Base-by-base conservation (phyloP, 2,888 invertebrate genomes). In the Pyralis farinalis region DNA sequence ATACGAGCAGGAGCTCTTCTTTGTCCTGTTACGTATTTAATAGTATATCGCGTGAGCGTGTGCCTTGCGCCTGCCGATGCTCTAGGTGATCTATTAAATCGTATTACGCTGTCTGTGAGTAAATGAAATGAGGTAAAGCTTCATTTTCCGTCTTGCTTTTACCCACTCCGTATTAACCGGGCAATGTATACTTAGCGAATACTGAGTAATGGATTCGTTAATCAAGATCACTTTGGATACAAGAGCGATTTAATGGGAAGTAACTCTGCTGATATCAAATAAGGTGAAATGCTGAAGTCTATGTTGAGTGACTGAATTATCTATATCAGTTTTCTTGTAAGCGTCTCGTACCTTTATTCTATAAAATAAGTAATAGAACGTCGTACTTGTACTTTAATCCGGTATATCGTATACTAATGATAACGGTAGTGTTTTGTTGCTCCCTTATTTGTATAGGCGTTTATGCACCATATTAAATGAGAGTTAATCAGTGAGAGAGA, bases 61-160 rank as follows among this genome's bases (percentile, higher is more conserved):
- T 16, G 16, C 16, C 2, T 40, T 40, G 21, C 3, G 33, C 41
- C 34, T 10, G 8, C 16, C 16, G 4, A 22, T 11, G 22, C 7
- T 28, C 22, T 11, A 33, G 47, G 51, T 48, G 50, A 50, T 49
- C 48, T 53, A 49, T 51, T 46, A 45, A 47, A 40, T 40, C 41
- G 35, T 44, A 49, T 47, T 50, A 47, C 40, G 9, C 45, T 44
- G 47, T 42, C 46, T 33, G 43, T 48, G 44, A 46, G 43, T 41
- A 44, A 51, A 51, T 48, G 42, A 44, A 51, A 51, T 48, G 42
- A 45, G 46, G 32, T 40, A 16, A 12, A 38, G 36, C 40, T 43
- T 43, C 31, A 44, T 43, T 43, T 41, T 39, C 33, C 25, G 7
- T 25, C 25, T 25, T 7, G 25, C 25, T 7, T 25, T 25, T 25